These are phyloP conservation scores for Phalacrocorax brasilianus DNA, from an alignment of 2,113 vertebrate genomes.

Conservation along the genomic window DNA sequence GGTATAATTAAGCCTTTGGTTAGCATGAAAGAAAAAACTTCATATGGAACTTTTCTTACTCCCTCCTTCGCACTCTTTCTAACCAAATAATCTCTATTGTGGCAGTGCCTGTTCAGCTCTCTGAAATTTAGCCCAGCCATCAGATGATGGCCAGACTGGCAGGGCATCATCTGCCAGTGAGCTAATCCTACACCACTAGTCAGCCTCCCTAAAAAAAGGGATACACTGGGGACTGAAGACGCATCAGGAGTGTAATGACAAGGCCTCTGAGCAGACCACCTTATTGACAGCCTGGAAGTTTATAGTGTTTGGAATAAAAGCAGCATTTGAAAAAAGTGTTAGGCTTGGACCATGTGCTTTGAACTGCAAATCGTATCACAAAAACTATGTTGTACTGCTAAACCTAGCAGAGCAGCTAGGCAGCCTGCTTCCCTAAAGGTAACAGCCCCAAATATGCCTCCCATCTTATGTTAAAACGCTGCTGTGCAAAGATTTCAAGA, in stretches of 20 bases:
- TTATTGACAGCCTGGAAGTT: neutral
- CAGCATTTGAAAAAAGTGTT: neutral
- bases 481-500: neutral
- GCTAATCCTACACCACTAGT: neutral
- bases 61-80: neutral
- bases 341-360: neutral
- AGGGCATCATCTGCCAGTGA: neutral
- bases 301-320: neutral
- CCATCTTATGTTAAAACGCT: neutral
- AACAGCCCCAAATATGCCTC: neutral
- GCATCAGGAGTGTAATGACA: neutral
- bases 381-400: neutral
- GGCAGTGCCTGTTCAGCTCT: neutral
- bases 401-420: neutral
- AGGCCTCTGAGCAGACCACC: neutral
- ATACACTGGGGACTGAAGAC: neutral
- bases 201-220: neutral
- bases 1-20: neutral
- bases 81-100: rapidly evolving
- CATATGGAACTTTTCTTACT: rapidly evolving
- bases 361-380: neutral
- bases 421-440: neutral
- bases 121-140: neutral
- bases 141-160: too few relatives aligned
- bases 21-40: neutral